Evolutionary conservation across 2,113 vertebrate species (phyloP).

Genomic region (Chlamydotis undulata): DNA sequence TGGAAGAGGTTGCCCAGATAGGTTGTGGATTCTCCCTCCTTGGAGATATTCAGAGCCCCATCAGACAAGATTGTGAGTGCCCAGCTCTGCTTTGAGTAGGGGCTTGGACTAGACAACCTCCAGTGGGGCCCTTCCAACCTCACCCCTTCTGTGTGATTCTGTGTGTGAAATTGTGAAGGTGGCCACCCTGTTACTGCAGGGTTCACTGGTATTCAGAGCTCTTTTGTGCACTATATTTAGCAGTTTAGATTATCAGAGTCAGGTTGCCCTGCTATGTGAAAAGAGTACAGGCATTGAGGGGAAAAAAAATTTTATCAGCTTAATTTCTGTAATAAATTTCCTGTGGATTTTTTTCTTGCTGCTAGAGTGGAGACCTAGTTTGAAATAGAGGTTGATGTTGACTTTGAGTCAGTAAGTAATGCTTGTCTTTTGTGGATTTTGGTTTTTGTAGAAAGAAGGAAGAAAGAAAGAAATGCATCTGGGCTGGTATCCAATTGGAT

Average conservation of each 20-base stretch:
- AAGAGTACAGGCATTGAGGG: not conserved
- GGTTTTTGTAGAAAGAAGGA: not conserved
- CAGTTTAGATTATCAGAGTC: conserved; percentile 11
- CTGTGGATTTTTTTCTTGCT: not conserved
- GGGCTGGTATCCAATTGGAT: not conserved
- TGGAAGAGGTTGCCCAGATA: not conserved
- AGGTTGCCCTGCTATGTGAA: conserved; percentile 8
- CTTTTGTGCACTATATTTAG: not conserved
- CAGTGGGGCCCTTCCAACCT: not conserved
- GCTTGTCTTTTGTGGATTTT: not conserved
- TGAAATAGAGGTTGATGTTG: conserved; percentile 11
- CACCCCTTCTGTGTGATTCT: not conserved
- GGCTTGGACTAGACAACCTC: rapidly evolving
- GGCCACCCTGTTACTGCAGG: not conserved
- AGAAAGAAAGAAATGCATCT: not conserved
- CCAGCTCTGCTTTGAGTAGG: not conserved
- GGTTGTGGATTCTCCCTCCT: not conserved
- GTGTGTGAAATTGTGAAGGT: not conserved
- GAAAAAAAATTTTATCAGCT: conserved; percentile 38
- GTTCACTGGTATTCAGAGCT: not conserved
- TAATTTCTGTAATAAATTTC: conserved; percentile 48
- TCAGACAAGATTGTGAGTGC: rapidly evolving
- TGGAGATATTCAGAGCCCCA: not conserved
- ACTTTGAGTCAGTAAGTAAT: not conserved
- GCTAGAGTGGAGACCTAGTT: not conserved